A percentile compares a stretch with the other conserved stretches of the same genome.
Evolutionary conservation across 2,797 vertebrate species (phyloP).

Genomic region (Eulemur coronatus): DNA sequence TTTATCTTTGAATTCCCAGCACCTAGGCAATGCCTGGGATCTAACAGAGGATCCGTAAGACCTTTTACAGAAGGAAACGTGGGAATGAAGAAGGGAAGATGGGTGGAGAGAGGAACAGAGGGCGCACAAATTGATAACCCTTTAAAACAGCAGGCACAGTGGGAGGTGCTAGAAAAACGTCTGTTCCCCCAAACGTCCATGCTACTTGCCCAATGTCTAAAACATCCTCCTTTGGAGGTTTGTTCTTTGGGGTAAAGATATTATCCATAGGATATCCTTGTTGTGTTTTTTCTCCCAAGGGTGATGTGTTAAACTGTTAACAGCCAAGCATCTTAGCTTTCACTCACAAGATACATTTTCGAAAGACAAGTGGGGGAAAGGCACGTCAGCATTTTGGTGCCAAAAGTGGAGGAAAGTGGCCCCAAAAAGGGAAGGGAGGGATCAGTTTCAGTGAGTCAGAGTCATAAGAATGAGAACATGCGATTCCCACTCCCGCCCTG

Average conservation of each 20-base stretch:
- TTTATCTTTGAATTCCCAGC: background rate
- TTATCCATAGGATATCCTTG: background rate
- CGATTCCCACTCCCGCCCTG: background rate
- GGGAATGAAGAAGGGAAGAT: background rate
- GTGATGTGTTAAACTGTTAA: background rate
- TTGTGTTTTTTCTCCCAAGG: background rate
- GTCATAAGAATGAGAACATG: background rate
- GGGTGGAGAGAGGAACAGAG: background rate
- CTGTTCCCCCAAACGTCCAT: background rate
- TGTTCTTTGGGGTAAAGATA: background rate
- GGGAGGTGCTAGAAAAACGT: background rate
- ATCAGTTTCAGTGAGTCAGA: constrained; percentile 32
- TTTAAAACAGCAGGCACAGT: background rate
- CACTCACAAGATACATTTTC: background rate
- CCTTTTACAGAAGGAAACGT: background rate
- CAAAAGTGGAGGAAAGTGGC: background rate
- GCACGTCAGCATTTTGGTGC: background rate
- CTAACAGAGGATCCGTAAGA: background rate
- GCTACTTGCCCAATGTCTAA: background rate
- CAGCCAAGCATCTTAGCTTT: background rate
- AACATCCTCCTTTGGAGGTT: background rate
- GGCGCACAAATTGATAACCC: background rate
- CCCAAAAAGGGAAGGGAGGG: background rate
- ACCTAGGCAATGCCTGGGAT: background rate
- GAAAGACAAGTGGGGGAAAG: background rate